Percentiles rank a stretch among this genome's conserved stretches.
These are phyloP conservation scores for Thumatha senex DNA, from an alignment of 2,888 invertebrate species.

Conservation along the genomic window DNA sequence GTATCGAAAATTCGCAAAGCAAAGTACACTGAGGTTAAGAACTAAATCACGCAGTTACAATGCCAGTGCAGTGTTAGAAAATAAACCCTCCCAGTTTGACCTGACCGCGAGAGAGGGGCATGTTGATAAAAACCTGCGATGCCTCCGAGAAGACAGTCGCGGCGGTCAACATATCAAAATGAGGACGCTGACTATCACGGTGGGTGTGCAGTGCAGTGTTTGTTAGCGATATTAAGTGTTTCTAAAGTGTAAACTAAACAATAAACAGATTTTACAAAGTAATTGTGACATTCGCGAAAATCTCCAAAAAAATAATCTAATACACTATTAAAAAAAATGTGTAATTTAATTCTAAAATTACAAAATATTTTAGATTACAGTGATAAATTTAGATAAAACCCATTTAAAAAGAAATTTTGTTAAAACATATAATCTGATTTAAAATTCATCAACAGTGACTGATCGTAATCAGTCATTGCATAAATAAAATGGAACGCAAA, in stretches of 20 bases:
- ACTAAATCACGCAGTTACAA: slow-evolving; percentile 8
- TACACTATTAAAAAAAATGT: no score
- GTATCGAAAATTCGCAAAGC: slow-evolving; percentile 7
- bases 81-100: slow-evolving; percentile 28
- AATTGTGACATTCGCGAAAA: slow-evolving; percentile 1
- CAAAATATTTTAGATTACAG: not conserved
- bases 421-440: not conserved
- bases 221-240: slow-evolving; percentile 35
- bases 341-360: no score
- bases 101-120: slow-evolving; percentile 58
- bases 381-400: not conserved
- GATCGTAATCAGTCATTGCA: slow-evolving; percentile 9
- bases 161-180: slow-evolving; percentile 63
- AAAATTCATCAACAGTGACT: not conserved
- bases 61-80: slow-evolving; percentile 18
- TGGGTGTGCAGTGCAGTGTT: slow-evolving; percentile 54
- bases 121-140: slow-evolving; percentile 60
- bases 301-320: not conserved
- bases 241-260: slow-evolving; percentile 9
- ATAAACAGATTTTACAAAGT: not conserved
- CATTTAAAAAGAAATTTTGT: not conserved
- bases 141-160: slow-evolving; percentile 55
- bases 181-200: slow-evolving; percentile 72
- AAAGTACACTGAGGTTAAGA: slow-evolving; percentile 5
- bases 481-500: slow-evolving; percentile 10